Evolutionary conservation across 1,140 invertebrate species (phyloP), one percentile per base, ranked within the genome.

Genomic region (Schlechtendalia chinensis): DNA sequence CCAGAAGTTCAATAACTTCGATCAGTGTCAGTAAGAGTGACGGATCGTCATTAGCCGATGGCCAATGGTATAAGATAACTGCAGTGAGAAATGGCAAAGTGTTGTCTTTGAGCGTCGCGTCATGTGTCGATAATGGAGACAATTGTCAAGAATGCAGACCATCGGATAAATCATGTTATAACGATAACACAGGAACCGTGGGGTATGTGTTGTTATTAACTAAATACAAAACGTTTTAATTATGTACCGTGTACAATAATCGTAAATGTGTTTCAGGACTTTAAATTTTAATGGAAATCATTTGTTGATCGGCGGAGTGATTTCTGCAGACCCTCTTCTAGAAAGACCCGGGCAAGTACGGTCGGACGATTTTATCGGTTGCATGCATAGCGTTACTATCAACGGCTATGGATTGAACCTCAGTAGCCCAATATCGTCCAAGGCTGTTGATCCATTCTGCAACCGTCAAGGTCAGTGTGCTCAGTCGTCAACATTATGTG

Each of bases 221-320:
- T 10, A 3, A 24, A 19, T 50, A 50, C 14, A 12, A 50, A 50
- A 50, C 47, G 47, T 50, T 50, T 50, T 50, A 12, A 39, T 5
- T 24, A 50, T 69, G 50, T 69, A 39, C 27, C 24, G 12, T 71
- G 3, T 19, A 67, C 11, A 22, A 19, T 53, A 56, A 5, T 54
- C 81, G 82, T 80, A 82, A 27, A 27, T 50, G 4, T 50, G 45
- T 89, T 89, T 32, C 87, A 96, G 94, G 79, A 95, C 94, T 0
- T 86, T 97, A n/a, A 96, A 96, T 84, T 96, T 97, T 86, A 95
- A 96, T 86, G 94, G 93, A 82, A 93, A 96, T 84, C 92, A 91
- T 0, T 86, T 98, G 65, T 88, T 93, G 32, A 89, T 98, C 81
- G 96, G 96, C 45, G 96, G 96, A 24, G 85, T 98, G 16, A 87